Evolutionary conservation across 2,797 vertebrate species (phyloP).

Genomic region (Mormyrops attenuatus): DNA sequence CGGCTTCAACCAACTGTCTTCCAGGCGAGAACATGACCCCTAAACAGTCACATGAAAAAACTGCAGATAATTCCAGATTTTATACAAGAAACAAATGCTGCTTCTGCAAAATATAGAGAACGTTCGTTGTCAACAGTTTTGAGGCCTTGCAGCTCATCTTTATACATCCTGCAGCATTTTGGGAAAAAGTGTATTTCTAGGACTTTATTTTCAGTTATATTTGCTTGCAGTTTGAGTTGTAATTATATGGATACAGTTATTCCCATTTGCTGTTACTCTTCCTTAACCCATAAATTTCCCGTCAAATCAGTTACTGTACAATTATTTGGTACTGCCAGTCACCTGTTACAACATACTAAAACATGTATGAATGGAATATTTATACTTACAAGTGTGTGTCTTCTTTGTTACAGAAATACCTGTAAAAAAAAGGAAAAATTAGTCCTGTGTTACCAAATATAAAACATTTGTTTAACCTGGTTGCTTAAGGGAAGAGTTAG

Average conservation of each 20-base stretch:
- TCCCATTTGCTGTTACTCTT: not conserved
- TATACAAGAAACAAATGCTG: not conserved
- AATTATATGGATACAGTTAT: not conserved
- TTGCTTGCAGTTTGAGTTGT: not conserved
- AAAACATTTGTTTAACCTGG: not conserved
- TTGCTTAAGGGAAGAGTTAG: constrained; percentile 6
- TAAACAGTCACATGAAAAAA: constrained; percentile 11
- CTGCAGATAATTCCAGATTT: constrained; percentile 6
- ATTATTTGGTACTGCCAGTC: not conserved
- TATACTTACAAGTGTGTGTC: constrained; percentile 85
- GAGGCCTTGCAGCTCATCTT: not conserved
- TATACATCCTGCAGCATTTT: not conserved
- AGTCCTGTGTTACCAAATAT: not conserved
- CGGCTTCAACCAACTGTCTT: not conserved
- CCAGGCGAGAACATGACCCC: constrained; percentile 2
- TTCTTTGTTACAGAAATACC: constrained; percentile 81
- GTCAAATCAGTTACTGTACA: not conserved
- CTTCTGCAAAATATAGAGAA: not conserved
- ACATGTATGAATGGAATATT: not conserved
- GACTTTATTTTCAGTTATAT: not conserved
- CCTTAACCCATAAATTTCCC: not conserved
- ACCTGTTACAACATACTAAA: not conserved
- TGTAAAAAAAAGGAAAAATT: constrained; percentile 54
- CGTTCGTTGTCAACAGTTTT: not conserved
- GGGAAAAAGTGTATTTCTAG: not conserved